A percentile compares a stretch with the other conserved stretches of the same genome.
phyloP scores from a whole-genome alignment of 2,888 invertebrate genomes.

The Lampropteryx suffumata region DNA sequence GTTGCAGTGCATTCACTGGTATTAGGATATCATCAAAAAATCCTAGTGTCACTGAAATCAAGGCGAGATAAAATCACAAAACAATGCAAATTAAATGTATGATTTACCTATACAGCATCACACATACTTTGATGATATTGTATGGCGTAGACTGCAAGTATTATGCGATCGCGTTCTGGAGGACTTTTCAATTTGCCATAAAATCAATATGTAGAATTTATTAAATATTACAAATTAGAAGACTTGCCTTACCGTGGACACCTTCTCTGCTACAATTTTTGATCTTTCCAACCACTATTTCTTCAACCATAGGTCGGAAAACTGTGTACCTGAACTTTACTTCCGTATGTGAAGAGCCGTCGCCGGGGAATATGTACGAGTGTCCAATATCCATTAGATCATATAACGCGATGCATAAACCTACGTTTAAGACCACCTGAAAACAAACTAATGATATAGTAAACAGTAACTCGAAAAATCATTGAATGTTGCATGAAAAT shows the following conservation, averaged over 20 bases:
- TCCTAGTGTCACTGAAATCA: slow-evolving; percentile 91
- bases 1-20: slow-evolving; percentile 94
- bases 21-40: slow-evolving; percentile 99
- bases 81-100: no score
- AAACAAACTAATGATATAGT: slow-evolving; percentile 47
- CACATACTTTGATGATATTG: not conserved
- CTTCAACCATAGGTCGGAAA: slow-evolving; percentile 97
- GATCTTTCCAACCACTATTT: slow-evolving; percentile 96
- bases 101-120: no score
- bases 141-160: not conserved
- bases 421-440: slow-evolving; percentile 96
- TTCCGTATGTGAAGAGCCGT: slow-evolving; percentile 97
- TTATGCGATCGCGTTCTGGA: no score
- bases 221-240: no score
- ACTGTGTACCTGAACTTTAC: slow-evolving; percentile 97
- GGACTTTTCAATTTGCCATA: no score
- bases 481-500: no score
- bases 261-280: slow-evolving; percentile 95
- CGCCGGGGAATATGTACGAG: slow-evolving; percentile 96
- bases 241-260: slow-evolving; percentile 87
- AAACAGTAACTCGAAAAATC: no score
- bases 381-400: slow-evolving; percentile 95
- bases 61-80: not conserved
- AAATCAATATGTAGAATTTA: no score
- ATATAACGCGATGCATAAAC: slow-evolving; percentile 96